These are phyloP conservation scores for Bufo gargarizans DNA, from an alignment of 2,113 vertebrate genomes.

Conservation along the genomic window DNA sequence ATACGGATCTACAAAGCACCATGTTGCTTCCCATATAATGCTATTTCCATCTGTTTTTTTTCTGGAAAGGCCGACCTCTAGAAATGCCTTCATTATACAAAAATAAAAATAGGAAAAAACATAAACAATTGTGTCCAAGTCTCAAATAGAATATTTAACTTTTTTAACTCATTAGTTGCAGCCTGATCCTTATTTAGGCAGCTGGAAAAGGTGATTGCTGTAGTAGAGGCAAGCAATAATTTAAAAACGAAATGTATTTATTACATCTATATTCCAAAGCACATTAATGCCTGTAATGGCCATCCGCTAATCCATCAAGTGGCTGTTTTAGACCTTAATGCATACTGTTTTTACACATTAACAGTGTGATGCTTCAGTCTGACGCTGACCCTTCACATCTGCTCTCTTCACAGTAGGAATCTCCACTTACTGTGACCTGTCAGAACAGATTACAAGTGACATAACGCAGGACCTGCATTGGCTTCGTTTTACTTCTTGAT, in stretches of 20 bases:
- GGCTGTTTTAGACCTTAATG: slow-evolving; percentile 82
- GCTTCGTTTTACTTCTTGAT: slow-evolving; percentile 91
- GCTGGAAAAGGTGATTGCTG: neutral
- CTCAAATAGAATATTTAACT: neutral
- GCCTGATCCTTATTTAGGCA: neutral
- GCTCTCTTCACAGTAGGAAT: slow-evolving; percentile 80
- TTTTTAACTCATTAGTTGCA: neutral
- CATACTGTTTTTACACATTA: slow-evolving; percentile 89
- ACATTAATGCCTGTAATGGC: slow-evolving; percentile 83
- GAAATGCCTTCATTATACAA: neutral
- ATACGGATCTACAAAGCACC: slow-evolving; percentile 25
- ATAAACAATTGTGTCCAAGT: neutral
- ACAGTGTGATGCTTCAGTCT: slow-evolving; percentile 81
- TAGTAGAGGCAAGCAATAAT: neutral
- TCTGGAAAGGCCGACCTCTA: slow-evolving; percentile 29
- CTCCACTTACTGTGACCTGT: slow-evolving; percentile 87
- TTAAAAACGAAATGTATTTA: slow-evolving; percentile 63
- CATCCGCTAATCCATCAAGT: slow-evolving; percentile 85
- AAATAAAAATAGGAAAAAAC: neutral
- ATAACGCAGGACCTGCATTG: slow-evolving; percentile 82
- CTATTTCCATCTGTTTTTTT: slow-evolving; percentile 36
- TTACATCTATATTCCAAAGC: slow-evolving; percentile 71
- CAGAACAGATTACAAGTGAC: slow-evolving; percentile 86
- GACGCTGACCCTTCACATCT: slow-evolving; percentile 82
- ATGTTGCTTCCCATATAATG: slow-evolving; percentile 16